These are phyloP conservation scores for Apis dorsata DNA, from an alignment of 1,140 invertebrate species.

Conservation along the genomic window DNA sequence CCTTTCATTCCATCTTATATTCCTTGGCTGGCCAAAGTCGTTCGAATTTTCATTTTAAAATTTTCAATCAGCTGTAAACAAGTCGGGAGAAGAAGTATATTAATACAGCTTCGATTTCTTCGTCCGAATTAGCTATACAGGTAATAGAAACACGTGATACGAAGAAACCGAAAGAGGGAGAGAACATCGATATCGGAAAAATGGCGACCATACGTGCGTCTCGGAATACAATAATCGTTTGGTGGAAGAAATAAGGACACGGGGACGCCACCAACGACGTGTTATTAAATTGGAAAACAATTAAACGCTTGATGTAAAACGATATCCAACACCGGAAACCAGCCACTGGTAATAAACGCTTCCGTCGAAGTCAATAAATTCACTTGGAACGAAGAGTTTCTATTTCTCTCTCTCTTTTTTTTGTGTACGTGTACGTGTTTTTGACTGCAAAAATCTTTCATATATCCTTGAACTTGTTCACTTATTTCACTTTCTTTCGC, in stretches of 20 bases:
- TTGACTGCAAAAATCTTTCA: not conserved
- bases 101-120: no score
- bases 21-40: not conserved
- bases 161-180: not conserved
- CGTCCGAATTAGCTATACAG: not conserved
- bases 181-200: slow-evolving; percentile 14
- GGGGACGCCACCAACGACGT: not conserved
- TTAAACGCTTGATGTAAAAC: slow-evolving; percentile 13
- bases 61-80: not conserved
- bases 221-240: slow-evolving; percentile 21
- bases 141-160: not conserved
- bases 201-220: not conserved
- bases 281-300: slow-evolving; percentile 48
- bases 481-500: no score
- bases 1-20: not conserved
- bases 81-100: no score
- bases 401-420: not conserved
- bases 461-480: not conserved
- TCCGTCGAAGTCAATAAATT: not conserved
- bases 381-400: not conserved
- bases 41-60: not conserved
- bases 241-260: slow-evolving; percentile 7
- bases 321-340: not conserved
- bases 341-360: slow-evolving; percentile 10
- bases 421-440: no score